phyloP scores from a whole-genome alignment of 2,888 invertebrate species.

The Melolontha melolontha region DNA sequence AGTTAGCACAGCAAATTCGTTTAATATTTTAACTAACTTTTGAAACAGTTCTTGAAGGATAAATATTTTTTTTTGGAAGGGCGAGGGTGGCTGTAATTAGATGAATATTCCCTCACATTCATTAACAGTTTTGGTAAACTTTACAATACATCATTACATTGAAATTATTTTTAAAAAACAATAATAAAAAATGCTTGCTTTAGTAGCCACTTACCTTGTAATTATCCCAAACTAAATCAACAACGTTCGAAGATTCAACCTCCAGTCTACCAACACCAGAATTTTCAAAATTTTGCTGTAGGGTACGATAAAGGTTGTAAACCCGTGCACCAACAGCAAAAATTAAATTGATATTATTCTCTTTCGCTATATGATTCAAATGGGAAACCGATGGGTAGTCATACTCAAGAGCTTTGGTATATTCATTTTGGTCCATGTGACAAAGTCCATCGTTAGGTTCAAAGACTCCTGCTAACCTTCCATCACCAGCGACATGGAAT shows the following conservation, averaged over 20 bases:
- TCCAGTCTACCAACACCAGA: constrained; percentile 75
- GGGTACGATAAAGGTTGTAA: constrained; percentile 65
- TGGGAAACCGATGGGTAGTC: constrained; percentile 86
- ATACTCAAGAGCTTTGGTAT: constrained; percentile 70
- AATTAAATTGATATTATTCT: constrained; percentile 81
- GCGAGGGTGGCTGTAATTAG: too few species aligned
- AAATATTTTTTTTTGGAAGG: too few species aligned
- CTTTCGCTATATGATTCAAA: constrained; percentile 72
- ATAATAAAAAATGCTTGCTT: too few species aligned
- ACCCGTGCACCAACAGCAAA: constrained; percentile 72
- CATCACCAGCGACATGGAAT: constrained; percentile 85
- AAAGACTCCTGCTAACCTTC: constrained; percentile 76
- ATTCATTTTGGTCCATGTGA: constrained; percentile 70
- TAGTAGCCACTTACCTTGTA: constrained; percentile 70
- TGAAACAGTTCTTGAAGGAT: too few species aligned
- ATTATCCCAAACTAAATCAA: constrained; percentile 75
- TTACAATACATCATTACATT: too few species aligned
- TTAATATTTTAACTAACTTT: too few species aligned
- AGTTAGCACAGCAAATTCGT: too few species aligned
- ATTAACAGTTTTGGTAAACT: too few species aligned
- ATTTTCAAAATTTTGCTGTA: constrained; percentile 74
- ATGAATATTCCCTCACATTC: too few species aligned
- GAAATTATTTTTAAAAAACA: too few species aligned
- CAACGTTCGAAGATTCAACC: constrained; percentile 75
- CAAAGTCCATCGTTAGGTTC: constrained; percentile 80